phyloP scores from a whole-genome alignment of 2,888 invertebrate species.

The Melanostoma scalare region DNA sequence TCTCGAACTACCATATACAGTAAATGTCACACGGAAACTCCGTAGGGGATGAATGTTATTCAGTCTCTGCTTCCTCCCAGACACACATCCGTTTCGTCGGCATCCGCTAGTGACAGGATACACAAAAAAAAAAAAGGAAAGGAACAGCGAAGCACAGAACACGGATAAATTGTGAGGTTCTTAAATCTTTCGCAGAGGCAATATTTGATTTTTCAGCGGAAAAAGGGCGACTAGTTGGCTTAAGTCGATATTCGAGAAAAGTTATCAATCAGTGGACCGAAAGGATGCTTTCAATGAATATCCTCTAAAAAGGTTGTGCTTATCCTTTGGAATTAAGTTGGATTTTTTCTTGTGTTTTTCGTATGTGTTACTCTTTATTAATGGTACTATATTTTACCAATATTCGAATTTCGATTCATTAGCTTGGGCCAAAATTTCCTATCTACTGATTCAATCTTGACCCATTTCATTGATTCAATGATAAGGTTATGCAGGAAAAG shows the following conservation, averaged over 20 bases:
- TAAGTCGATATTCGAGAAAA: slow-evolving; percentile 23
- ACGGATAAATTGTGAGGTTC: slow-evolving; percentile 17
- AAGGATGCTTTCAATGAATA: slow-evolving; percentile 12
- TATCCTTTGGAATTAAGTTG: slow-evolving; percentile 1
- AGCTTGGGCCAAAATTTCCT: slow-evolving; percentile 9
- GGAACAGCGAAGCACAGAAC: neutral
- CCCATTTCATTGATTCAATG: slow-evolving; percentile 28
- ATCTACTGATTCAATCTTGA: slow-evolving; percentile 23
- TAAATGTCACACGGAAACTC: slow-evolving; percentile 47
- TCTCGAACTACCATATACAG: slow-evolving; percentile 1
- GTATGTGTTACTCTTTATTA: slow-evolving; percentile 9
- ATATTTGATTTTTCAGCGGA: slow-evolving; percentile 45
- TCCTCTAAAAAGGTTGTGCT: neutral
- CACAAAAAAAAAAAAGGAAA: neutral
- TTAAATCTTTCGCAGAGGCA: slow-evolving; percentile 38
- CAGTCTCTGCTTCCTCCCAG: slow-evolving; percentile 32
- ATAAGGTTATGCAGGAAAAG: slow-evolving; percentile 13
- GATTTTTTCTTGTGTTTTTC: slow-evolving; percentile 17
- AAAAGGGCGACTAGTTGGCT: slow-evolving; percentile 20
- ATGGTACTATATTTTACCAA: slow-evolving; percentile 25
- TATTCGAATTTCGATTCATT: slow-evolving; percentile 55
- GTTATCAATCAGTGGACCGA: slow-evolving; percentile 45
- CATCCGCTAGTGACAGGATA: slow-evolving; percentile 50
- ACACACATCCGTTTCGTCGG: slow-evolving; percentile 57
- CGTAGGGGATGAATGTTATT: slow-evolving; percentile 30